These are phyloP conservation scores for Campylomormyrus numenius DNA, from an alignment of 2,113 vertebrate genomes.

Conservation along the genomic window DNA sequence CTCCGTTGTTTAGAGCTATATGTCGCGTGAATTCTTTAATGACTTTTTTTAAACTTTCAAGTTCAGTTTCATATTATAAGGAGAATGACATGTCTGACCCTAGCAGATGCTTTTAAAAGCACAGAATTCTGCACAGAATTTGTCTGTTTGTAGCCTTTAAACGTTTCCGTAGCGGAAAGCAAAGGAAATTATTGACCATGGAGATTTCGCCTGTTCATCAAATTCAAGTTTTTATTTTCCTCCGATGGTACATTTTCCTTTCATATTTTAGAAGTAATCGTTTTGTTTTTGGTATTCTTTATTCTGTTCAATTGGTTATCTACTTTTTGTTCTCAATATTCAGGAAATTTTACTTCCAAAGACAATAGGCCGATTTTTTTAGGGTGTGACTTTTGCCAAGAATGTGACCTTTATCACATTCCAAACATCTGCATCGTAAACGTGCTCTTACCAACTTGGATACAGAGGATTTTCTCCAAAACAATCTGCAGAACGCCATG, in stretches of 20 bases:
- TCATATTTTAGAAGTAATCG: neutral
- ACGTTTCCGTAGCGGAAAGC: neutral
- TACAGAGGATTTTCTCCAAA: neutral
- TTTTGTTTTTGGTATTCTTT: neutral
- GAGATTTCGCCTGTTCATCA: neutral
- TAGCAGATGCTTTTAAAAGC: neutral
- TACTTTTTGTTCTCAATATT: slow-evolving; percentile 16
- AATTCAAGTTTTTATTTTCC: neutral
- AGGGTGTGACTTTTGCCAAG: slow-evolving; percentile 33
- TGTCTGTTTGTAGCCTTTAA: neutral
- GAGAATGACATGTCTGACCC: neutral
- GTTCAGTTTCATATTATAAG: neutral
- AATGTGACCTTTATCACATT: slow-evolving; percentile 31
- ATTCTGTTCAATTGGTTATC: neutral
- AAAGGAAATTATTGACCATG: neutral
- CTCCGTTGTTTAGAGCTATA: neutral
- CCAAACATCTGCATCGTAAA: slow-evolving; percentile 23
- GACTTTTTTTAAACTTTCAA: neutral
- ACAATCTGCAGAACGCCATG: neutral
- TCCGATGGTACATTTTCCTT: neutral
- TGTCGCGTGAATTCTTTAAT: neutral
- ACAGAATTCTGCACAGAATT: neutral
- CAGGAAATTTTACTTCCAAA: slow-evolving; percentile 27
- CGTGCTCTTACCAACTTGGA: no score
- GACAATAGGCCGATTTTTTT: slow-evolving; percentile 40